Evolutionary conservation across 64 coral and sea anemone genomes (phyloP), one percentile per base, ranked within the genome.

Genomic region (Acropora yongei): DNA sequence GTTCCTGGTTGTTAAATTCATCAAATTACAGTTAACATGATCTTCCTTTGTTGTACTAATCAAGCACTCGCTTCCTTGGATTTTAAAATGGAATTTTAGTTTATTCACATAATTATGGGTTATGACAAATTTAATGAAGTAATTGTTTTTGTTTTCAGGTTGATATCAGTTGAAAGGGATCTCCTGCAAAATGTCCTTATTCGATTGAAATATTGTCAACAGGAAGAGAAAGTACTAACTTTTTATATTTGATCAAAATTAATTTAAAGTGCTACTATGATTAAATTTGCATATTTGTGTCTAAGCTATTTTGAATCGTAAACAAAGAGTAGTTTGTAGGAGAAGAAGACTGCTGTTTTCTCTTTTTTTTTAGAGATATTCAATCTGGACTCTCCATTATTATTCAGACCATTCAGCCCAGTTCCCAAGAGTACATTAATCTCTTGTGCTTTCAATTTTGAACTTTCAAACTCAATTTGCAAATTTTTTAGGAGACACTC

Each of bases 171-270:
- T 14, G 80, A 84, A 47, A 68, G 44, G 18, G 80, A 84, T 3
- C 41, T 84, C 1, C 80, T 84, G 45, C 60, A 84, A 18, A 84
- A 47, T 84, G 80, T 84, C 19, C 61, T 84, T 8, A 47, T 57
- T n/a, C 65, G 57, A 65, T 67, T 84, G 44, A 69, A 84, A 46
- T 84, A 84, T 47, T 68, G 58, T 16, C 57, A 84, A n/a, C 10
- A 68, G 47, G 80, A 84, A 44, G 80, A 84, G 60, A 68, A 67
- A 60, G 80, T 84, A 84, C 68, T 46, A 20, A 43, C 10, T 55
- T 80, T 40, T 80, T 78, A 18, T 41, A 41, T n/a, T 7, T 39
- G n/a, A 43, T 41, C 19, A 1, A 41, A 1, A 10, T 41, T 8
- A 16, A 19, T 6, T 19, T 9, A 7, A 7, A 19, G 12, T 1